phyloP scores from a whole-genome alignment of 2,888 invertebrate genomes.

The Lycia hirtaria region DNA sequence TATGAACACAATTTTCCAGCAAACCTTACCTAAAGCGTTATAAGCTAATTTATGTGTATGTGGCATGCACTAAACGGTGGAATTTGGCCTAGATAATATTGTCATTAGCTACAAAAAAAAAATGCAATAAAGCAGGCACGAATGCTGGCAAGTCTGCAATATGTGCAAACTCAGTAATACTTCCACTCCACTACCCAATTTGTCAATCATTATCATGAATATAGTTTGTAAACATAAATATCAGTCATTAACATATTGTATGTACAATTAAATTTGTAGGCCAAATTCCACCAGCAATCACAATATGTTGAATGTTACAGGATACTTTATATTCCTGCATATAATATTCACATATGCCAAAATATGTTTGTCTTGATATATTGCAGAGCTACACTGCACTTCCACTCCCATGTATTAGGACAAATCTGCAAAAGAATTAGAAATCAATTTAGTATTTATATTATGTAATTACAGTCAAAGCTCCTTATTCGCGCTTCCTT shows the following conservation, averaged over 20 bases:
- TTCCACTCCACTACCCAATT: constrained; percentile 1
- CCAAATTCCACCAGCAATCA: constrained; percentile 72
- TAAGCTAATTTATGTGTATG: constrained; percentile 82
- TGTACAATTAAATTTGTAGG: constrained; percentile 58
- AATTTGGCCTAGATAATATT: constrained; percentile 69
- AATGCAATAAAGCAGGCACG: constrained; percentile 15
- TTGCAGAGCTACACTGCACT: constrained; percentile 66
- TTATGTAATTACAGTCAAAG: neutral
- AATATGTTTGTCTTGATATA: constrained; percentile 86
- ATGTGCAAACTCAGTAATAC: constrained; percentile 17
- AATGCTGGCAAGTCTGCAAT: neutral
- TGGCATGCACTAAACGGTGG: constrained; percentile 79
- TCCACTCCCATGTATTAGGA: constrained; percentile 73
- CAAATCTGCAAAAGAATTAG: constrained; percentile 67
- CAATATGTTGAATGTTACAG: constrained; percentile 66
- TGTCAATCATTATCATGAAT: neutral
- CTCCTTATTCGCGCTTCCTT: too few species aligned
- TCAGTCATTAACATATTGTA: constrained; percentile 17
- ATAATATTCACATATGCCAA: constrained; percentile 84
- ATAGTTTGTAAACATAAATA: constrained; percentile 15
- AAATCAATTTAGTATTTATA: neutral
- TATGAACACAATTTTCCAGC: constrained; percentile 84
- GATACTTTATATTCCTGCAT: constrained; percentile 72
- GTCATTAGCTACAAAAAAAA: constrained; percentile 38
- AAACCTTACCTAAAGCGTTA: constrained; percentile 84